Evolutionary conservation across 2,888 invertebrate species (phyloP).

Genomic region (Tipula lateralis): DNA sequence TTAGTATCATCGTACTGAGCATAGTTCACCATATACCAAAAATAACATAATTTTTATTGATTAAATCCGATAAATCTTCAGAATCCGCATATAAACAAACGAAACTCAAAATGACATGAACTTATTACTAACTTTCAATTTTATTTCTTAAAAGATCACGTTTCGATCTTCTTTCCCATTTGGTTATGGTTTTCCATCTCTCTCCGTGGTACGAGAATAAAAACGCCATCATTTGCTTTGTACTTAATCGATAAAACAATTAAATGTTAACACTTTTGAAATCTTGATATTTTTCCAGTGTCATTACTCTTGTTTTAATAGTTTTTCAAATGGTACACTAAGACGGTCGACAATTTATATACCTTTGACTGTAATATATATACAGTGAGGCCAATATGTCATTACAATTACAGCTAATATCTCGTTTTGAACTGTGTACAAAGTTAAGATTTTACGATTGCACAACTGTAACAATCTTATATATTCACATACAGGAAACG

Average conservation of each 20-base stretch:
- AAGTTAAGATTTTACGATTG: background rate
- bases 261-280: constrained; percentile 11
- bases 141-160: background rate
- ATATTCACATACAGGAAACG: background rate
- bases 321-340: background rate
- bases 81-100: background rate
- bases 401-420: background rate
- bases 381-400: background rate
- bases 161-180: background rate
- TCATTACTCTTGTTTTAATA: background rate
- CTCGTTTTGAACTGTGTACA: background rate
- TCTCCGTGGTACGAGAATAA: background rate
- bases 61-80: background rate
- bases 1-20: background rate
- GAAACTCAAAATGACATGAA: background rate
- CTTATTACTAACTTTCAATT: background rate
- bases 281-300: constrained; percentile 9
- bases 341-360: background rate
- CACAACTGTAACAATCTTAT: background rate
- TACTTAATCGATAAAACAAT: background rate
- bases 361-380: background rate
- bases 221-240: background rate
- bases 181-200: background rate
- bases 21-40: background rate
- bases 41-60: background rate